Evolutionary conservation across 1,140 invertebrate genomes (phyloP).

Genomic region (Lepidotrigona ventralis): DNA sequence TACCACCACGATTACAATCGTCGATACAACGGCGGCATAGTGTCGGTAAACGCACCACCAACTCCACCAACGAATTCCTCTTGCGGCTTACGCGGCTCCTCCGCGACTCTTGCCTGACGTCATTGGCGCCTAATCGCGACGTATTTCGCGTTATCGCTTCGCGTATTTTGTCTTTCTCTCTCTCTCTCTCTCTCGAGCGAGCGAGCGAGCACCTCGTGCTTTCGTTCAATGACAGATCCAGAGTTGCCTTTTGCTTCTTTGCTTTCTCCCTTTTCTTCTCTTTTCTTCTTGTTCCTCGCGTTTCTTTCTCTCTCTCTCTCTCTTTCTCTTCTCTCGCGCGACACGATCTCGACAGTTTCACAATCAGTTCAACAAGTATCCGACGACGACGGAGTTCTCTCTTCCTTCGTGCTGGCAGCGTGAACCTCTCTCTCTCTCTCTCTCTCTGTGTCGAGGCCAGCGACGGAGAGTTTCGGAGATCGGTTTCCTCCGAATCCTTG

Average conservation of each 20-base stretch:
- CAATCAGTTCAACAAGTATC: slow-evolving; percentile 11
- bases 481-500: too few relatives aligned
- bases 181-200: too few relatives aligned
- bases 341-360: background rate
- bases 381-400: background rate
- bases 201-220: slow-evolving; percentile 20
- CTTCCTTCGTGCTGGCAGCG: too few relatives aligned
- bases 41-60: slow-evolving; percentile 54
- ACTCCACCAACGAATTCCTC: slow-evolving; percentile 61
- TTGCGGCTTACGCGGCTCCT: slow-evolving; percentile 34
- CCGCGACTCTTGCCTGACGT: slow-evolving; percentile 66
- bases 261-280: background rate
- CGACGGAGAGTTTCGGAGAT: background rate
- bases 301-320: background rate
- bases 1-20: slow-evolving; percentile 35
- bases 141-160: slow-evolving; percentile 43
- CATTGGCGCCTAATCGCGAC: slow-evolving; percentile 72
- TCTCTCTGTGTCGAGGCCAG: too few relatives aligned
- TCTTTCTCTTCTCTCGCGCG: background rate
- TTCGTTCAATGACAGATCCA: background rate
- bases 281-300: background rate
- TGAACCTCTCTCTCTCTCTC: too few relatives aligned
- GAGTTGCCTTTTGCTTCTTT: background rate
- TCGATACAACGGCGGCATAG: slow-evolving; percentile 24
- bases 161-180: background rate